These are phyloP conservation scores for Aromia moschata DNA, from an alignment of 2,888 invertebrate genomes.

Conservation along the genomic window DNA sequence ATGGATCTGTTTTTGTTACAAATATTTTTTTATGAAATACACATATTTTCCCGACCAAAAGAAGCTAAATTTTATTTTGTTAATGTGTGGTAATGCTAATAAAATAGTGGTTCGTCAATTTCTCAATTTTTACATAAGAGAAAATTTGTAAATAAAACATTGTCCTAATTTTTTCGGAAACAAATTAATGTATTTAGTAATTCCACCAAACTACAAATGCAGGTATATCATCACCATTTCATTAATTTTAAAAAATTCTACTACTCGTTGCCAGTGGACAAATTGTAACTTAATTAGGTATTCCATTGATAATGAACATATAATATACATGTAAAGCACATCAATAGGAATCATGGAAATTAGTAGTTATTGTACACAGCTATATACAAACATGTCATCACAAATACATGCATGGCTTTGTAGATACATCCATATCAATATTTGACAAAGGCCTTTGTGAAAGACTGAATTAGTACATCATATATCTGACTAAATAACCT, in stretches of 20 bases:
- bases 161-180: too few relatives aligned
- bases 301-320: conserved; percentile 25
- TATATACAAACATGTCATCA: conserved; percentile 50
- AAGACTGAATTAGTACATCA: conserved; percentile 47
- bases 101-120: too few relatives aligned
- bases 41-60: too few relatives aligned
- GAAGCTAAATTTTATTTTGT: too few relatives aligned
- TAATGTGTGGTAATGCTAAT: too few relatives aligned
- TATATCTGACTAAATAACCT: conserved; percentile 48
- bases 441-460: conserved; percentile 57
- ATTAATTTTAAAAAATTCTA: conserved; percentile 4
- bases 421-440: conserved; percentile 50
- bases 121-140: too few relatives aligned
- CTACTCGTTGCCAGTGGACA: conserved; percentile 15
- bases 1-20: too few relatives aligned
- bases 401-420: conserved; percentile 41
- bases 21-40: too few relatives aligned
- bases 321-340: conserved; percentile 37
- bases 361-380: conserved; percentile 59
- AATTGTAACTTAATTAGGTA: conserved; percentile 30
- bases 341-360: conserved; percentile 61
- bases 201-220: too few relatives aligned
- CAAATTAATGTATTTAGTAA: too few relatives aligned
- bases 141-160: too few relatives aligned
- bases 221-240: too few relatives aligned